Base-by-base conservation (phyloP, 2,797 vertebrate species). In the Neopelma chrysocephalum region DNA sequence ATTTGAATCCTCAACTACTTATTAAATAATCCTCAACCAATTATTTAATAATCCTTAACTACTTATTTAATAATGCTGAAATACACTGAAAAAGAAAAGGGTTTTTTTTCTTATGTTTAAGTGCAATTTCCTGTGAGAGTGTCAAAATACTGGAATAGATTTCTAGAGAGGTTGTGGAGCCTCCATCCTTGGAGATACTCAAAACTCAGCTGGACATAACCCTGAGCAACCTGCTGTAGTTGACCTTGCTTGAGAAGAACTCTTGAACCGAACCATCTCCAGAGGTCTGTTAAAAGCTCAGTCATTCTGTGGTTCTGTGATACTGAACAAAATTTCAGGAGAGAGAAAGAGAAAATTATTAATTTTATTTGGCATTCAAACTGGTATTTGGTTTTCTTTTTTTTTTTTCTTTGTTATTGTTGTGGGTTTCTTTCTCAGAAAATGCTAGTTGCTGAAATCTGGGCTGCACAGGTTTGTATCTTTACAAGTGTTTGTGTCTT, bases 261-360 rank as follows among this genome's bases (percentile, higher is more conserved):
- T 72, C 57, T 93, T 79, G 34, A 78, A 54, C 21, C 12, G 9
- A 81, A 34, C 2, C 21, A 26, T 64, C 11, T 78, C 7, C n/a
- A 68, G 53, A 79, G 9, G 1, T 58, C 3, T 57, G 13, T 85
- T 79, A 13, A n/a, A 66, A 9, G 15, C 16, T 62, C 53, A 84
- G 5, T 5, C 31, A 27, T 62, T 54, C n/a, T 36, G 22, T 84
- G 29, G 9, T 58, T 87, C 21, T 36, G 10, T 60, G 56, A 82
- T 54, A 80, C 43, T 78, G 42, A 60, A 56, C 4, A 95, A 68
- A 21, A 83, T 53, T 93, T 86, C 36, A 90, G 38, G 42, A 73
- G 81, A 87, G 43, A 12, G 18, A 92, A 93, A 96, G 31, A 12
- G 18, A 92, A 93, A 96, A 29, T 58, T 68, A 90, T 53, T 9